phyloP scores from a whole-genome alignment of 2,797 vertebrate species.

The Onychomys leucogaster region DNA sequence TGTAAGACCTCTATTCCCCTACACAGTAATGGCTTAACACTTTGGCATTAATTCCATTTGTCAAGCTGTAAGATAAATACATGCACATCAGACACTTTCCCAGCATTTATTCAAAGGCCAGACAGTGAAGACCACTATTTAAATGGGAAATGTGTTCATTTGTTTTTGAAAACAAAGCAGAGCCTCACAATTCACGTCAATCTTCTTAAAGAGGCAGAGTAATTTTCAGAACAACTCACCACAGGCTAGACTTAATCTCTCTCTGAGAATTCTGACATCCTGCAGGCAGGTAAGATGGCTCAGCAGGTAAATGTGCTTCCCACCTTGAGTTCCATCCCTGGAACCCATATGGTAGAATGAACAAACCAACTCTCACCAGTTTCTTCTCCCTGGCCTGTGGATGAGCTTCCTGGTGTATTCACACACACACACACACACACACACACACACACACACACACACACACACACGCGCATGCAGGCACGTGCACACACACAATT shows the following conservation, averaged over 20 bases:
- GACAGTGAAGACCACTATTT: constrained; percentile 78
- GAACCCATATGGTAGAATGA: not conserved
- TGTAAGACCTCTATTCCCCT: constrained; percentile 80
- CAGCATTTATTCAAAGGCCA: constrained; percentile 79
- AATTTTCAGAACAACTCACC: constrained; percentile 60
- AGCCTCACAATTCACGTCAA: constrained; percentile 66
- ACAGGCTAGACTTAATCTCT: constrained; percentile 13
- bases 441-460: not conserved
- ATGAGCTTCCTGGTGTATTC: too few relatives aligned
- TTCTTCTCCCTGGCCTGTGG: not conserved
- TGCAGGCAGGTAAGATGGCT: not conserved
- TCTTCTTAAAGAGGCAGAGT: constrained; percentile 78
- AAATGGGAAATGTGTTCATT: constrained; percentile 75
- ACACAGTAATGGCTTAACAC: constrained; percentile 87
- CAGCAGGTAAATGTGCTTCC: not conserved
- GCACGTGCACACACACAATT: not conserved
- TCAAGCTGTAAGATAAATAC: constrained; percentile 85
- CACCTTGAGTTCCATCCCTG: not conserved
- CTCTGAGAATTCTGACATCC: not conserved
- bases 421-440: not conserved
- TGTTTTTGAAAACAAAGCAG: constrained; percentile 79
- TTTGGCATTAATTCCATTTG: constrained; percentile 85
- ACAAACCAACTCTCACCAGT: not conserved
- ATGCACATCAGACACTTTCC: constrained; percentile 82
- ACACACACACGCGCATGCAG: too few relatives aligned